Percentiles rank a stretch among this genome's conserved stretches.
Conservation (phyloP, 1,140 invertebrate species). For the Microplitis demolitor region DNA sequence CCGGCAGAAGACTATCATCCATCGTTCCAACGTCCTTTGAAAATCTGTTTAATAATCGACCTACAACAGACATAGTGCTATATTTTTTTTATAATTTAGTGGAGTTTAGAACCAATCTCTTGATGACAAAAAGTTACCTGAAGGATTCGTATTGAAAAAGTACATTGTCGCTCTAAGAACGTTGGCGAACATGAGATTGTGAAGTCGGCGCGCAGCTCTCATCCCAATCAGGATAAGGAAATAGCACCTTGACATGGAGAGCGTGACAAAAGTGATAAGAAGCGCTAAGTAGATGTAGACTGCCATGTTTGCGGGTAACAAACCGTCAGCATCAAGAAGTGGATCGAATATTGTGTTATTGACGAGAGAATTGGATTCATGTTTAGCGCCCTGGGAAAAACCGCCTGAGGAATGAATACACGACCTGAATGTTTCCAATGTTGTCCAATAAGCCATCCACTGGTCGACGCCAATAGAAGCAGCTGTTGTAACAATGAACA, state of each 20-base stretch:
- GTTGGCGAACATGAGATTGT: slow-evolving; percentile 82
- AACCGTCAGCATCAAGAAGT: slow-evolving; percentile 39
- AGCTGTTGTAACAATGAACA: slow-evolving; percentile 71
- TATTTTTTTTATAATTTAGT: too few species aligned
- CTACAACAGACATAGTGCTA: slow-evolving; percentile 19
- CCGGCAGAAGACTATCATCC: slow-evolving; percentile 69
- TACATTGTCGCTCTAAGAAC: slow-evolving; percentile 77
- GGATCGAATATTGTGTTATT: slow-evolving; percentile 47
- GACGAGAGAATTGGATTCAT: slow-evolving; percentile 2
- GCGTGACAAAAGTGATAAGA: slow-evolving; percentile 48
- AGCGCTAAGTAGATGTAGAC: slow-evolving; percentile 58
- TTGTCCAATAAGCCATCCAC: slow-evolving; percentile 80
- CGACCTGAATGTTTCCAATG: slow-evolving; percentile 54
- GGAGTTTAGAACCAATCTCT: neutral
- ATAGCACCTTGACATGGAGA: slow-evolving; percentile 67
- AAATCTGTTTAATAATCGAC: slow-evolving; percentile 49
- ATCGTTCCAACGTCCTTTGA: slow-evolving; percentile 65
- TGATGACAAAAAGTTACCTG: slow-evolving; percentile 58
- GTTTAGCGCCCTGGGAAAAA: slow-evolving; percentile 6
- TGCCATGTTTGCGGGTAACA: slow-evolving; percentile 33
- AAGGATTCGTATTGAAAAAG: slow-evolving; percentile 86
- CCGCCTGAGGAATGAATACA: slow-evolving; percentile 24
- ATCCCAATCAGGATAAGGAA: slow-evolving; percentile 82
- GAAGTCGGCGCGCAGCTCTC: slow-evolving; percentile 78
- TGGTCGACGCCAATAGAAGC: slow-evolving; percentile 76